Percentiles rank a stretch among this genome's conserved stretches.
Conservation (phyloP, 2,113 vertebrate genomes). For the Zosterops borbonicus region DNA sequence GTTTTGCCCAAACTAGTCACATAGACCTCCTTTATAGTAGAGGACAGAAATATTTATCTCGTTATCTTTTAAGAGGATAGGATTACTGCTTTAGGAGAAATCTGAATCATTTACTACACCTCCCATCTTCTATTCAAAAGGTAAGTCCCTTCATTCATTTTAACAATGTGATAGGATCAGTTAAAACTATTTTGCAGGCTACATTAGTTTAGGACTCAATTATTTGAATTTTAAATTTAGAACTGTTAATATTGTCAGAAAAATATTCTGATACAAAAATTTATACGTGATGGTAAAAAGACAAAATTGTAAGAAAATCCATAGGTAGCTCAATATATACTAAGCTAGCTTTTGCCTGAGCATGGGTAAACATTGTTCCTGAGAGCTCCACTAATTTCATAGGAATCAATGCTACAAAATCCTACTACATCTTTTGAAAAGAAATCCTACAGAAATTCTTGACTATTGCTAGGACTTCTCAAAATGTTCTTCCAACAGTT, state of each 20-base stretch:
- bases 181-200: not conserved
- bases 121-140: not conserved
- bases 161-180: not conserved
- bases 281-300: not conserved
- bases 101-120: not conserved
- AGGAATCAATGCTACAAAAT: not conserved
- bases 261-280: not conserved
- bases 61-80: not conserved
- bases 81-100: not conserved
- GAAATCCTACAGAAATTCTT: not conserved
- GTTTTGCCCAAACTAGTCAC: not conserved
- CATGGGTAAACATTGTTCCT: not conserved
- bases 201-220: not conserved
- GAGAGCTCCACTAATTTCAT: not conserved
- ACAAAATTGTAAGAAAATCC: not conserved
- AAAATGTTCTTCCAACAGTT: conserved; percentile 31
- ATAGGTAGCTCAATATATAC: not conserved
- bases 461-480: conserved; percentile 10
- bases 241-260: not conserved
- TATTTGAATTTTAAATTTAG: not conserved
- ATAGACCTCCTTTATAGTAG: not conserved
- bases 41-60: not conserved
- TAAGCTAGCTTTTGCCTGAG: not conserved
- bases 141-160: not conserved
- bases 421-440: not conserved